Conservation (phyloP, 1,140 invertebrate genomes). For the Platyscapa corneri region DNA sequence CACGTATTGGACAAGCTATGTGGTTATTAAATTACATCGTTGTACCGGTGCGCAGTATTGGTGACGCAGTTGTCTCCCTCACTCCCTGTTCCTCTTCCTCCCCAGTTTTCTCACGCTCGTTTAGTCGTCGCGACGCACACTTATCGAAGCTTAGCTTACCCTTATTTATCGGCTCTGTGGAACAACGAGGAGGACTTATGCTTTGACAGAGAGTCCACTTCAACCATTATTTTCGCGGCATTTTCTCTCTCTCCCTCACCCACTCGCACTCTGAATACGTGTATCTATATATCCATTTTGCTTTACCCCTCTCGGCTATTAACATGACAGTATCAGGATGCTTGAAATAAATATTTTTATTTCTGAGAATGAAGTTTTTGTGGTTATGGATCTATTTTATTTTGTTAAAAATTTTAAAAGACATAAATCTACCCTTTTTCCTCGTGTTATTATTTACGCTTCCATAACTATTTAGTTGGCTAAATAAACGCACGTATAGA, state of each 20-base stretch:
- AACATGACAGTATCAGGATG: no score
- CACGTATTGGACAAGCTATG: background rate
- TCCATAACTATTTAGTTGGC: no score
- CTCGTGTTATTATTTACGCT: no score
- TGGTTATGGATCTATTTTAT: no score
- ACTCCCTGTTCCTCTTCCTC: slow-evolving; percentile 14
- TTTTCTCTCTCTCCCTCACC: no score
- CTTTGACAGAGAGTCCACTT: slow-evolving; percentile 25
- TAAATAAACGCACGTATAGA: no score
- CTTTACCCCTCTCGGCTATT: background rate
- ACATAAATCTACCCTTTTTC: background rate
- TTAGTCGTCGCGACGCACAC: slow-evolving; percentile 13
- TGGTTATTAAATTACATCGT: slow-evolving; percentile 38
- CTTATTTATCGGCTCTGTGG: slow-evolving; percentile 14
- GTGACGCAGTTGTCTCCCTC: background rate
- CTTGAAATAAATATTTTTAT: background rate
- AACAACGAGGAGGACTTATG: background rate
- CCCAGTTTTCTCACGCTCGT: slow-evolving; percentile 48
- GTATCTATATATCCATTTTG: background rate
- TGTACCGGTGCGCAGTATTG: background rate
- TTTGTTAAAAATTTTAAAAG: background rate
- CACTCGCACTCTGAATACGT: background rate
- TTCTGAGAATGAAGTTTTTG: background rate
- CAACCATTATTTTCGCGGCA: slow-evolving; percentile 22
- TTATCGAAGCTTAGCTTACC: slow-evolving; percentile 39